A percentile compares a stretch with the other conserved stretches of the same genome.
Conservation (phyloP, 2,113 vertebrate species). For the Halichoerus grypus region DNA sequence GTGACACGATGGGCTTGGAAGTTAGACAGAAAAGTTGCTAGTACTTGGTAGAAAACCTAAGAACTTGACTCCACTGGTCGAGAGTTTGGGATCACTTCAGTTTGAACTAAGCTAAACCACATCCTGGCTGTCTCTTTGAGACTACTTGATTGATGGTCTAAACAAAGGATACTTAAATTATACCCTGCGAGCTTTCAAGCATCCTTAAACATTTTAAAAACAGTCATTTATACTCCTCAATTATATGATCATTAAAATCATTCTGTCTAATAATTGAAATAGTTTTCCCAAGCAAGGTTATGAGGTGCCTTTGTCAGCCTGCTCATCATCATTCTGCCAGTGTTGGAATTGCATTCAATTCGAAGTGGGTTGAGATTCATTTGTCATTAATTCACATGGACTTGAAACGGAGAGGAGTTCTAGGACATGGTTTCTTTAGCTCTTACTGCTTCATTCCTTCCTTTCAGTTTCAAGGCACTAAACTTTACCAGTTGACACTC, state of each 20-base stretch:
- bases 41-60: not conserved
- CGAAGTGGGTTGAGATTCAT: not conserved
- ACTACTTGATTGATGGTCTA: not conserved
- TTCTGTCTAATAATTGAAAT: not conserved
- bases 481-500: not conserved
- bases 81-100: not conserved
- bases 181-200: not conserved
- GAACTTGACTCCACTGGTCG: not conserved
- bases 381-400: not conserved
- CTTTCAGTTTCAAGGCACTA: not conserved
- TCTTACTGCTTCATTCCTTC: not conserved
- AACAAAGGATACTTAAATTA: not conserved
- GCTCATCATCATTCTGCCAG: rapidly evolving
- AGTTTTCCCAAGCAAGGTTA: not conserved
- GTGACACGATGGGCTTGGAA: not conserved
- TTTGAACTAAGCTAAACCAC: not conserved
- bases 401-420: not conserved
- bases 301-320: not conserved
- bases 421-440: not conserved
- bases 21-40: not conserved
- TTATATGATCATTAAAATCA: not conserved
- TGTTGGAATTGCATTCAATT: not conserved
- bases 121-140: not conserved
- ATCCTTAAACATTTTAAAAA: not conserved
- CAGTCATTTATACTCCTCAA: not conserved